Conservation (phyloP, 2,888 invertebrate species). For the Lypha dubia region DNA sequence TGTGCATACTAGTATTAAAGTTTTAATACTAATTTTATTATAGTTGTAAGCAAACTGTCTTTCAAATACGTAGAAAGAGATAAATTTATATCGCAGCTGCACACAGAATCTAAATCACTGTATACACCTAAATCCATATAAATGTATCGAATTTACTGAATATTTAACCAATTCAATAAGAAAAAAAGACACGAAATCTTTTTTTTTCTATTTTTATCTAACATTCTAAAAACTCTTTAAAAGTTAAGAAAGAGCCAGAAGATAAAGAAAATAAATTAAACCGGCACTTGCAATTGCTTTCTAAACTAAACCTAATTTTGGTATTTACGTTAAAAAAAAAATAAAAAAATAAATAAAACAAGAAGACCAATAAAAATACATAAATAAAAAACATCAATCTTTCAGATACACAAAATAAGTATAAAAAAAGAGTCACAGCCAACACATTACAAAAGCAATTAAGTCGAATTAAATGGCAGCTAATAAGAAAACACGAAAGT, state of each 20-base stretch:
- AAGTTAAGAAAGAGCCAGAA: conserved; percentile 14
- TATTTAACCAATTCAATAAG: background rate
- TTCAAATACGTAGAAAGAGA: background rate
- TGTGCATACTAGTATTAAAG: background rate
- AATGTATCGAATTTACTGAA: conserved; percentile 6
- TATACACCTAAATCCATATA: conserved; percentile 24
- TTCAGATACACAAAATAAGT: background rate
- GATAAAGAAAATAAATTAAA: conserved; percentile 22
- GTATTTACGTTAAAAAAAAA: conserved; percentile 37
- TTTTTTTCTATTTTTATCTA: conserved; percentile 16
- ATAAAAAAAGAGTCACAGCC: conserved; percentile 11
- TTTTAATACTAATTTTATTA: conserved; percentile 12
- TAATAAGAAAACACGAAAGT: conserved; percentile 56
- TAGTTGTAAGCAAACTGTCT: background rate
- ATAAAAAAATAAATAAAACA: background rate
- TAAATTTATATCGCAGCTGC: background rate
- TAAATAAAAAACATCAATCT: background rate
- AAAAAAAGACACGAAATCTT: conserved; percentile 6
- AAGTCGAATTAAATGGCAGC: conserved; percentile 62
- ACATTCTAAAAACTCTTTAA: background rate
- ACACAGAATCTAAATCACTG: conserved; percentile 5
- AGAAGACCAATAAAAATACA: background rate
- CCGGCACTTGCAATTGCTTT: conserved; percentile 53
- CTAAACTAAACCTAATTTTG: conserved; percentile 63
- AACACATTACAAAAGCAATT: conserved; percentile 61